Evolutionary conservation across 2,888 invertebrate species (phyloP).

Genomic region (Hypolimnas misippus): DNA sequence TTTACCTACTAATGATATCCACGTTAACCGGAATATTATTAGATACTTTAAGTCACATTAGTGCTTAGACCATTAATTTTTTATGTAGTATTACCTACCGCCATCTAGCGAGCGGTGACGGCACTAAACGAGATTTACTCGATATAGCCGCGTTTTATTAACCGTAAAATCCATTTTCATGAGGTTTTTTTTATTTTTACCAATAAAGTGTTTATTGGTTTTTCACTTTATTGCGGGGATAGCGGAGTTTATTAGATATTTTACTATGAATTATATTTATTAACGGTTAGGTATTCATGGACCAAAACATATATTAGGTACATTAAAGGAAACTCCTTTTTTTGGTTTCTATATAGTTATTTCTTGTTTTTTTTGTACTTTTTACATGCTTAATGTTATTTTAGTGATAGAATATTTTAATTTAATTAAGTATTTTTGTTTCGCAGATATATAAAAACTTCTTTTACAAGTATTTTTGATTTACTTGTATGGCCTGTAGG

Average conservation of each 20-base stretch:
- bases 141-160: constrained; percentile 47
- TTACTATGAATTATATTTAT: constrained; percentile 36
- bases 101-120: constrained; percentile 43
- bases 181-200: constrained; percentile 62
- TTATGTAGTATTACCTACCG: constrained; percentile 29
- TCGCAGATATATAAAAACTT: neutral
- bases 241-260: constrained; percentile 51
- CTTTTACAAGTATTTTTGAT: neutral
- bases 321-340: neutral
- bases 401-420: too few species aligned
- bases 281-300: constrained; percentile 7
- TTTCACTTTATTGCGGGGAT: constrained; percentile 59
- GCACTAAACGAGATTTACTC: constrained; percentile 39
- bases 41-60: too few species aligned
- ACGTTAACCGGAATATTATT: too few species aligned
- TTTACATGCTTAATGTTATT: too few species aligned
- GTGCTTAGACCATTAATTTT: neutral
- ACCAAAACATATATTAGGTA: neutral
- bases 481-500: neutral
- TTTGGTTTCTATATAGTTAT: neutral
- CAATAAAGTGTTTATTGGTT: constrained; percentile 71
- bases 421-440: too few species aligned
- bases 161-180: constrained; percentile 57
- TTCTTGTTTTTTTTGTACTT: too few species aligned
- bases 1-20: too few species aligned